These are phyloP conservation scores for Rousettus madagascariensis DNA, from an alignment of 2,797 vertebrate species.

Conservation along the genomic window DNA sequence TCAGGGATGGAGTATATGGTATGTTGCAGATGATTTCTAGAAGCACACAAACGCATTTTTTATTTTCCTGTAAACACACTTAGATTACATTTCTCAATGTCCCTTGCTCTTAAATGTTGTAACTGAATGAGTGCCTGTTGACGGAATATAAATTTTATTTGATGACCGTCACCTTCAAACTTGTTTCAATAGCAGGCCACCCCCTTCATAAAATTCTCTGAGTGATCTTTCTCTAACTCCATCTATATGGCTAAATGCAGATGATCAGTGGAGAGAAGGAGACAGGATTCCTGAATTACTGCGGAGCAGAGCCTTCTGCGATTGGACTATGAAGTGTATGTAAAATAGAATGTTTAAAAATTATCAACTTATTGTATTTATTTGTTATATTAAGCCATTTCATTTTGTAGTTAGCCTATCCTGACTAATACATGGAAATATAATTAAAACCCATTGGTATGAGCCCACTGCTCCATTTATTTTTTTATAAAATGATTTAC, in stretches of 20 bases:
- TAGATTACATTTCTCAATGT: not conserved
- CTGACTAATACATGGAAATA: not conserved
- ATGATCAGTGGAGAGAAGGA: not conserved
- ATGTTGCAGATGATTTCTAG: not conserved
- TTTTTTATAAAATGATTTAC: not conserved
- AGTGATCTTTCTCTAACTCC: not conserved
- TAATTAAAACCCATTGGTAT: not conserved
- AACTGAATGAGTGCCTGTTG: not conserved
- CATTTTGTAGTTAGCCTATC: not conserved
- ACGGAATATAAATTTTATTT: not conserved
- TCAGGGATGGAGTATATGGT: not conserved
- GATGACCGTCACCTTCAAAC: not conserved
- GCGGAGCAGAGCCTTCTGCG: not conserved
- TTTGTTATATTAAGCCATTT: not conserved
- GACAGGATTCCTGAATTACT: not conserved
- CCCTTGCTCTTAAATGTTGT: not conserved
- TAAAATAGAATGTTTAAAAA: not conserved
- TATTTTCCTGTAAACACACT: not conserved
- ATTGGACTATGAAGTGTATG: not conserved
- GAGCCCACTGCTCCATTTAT: not conserved
- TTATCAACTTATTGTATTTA: not conserved
- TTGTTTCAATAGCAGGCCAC: not conserved
- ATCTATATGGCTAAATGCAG: not conserved
- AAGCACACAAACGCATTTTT: not conserved
- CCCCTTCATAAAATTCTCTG: not conserved